Base-by-base conservation (phyloP, 2,888 invertebrate genomes). In the Andrena haemorrhoa region DNA sequence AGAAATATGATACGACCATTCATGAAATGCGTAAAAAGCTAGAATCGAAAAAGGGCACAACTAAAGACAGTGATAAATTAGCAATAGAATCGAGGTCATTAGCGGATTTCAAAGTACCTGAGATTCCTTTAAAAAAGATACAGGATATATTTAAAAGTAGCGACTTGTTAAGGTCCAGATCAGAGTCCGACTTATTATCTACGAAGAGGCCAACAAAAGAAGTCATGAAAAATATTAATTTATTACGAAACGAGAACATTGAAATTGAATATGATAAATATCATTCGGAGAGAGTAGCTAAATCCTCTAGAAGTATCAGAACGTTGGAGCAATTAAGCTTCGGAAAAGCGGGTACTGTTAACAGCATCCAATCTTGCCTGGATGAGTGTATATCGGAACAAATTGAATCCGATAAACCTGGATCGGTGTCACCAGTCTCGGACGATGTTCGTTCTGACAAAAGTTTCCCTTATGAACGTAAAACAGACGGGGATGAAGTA, bases 1-100 rank as follows among this genome's bases (percentile, higher is more conserved):
- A 93, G 94, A 94, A 91, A 90, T 94, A 93, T 66, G 94, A 94
- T 60, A 90, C 91, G 33, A 93, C 93, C 5, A 94, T 94, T 35
- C 88, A 92, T 56, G 93, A 94, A 81, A 94, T 94, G 94, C 91
- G 93, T 0, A 93, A 92, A 58, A 93, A 93, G 78, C 80, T 94
- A 73, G 93, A 93, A 70, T 88, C 90, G 16, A 92, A 91, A 70
- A 92, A 90, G 76, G 89, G 82, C 29, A 74, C 79, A 23, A 81
- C 85, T 20, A 94, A 91, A 81, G 91, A 93, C 53, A 87, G 60
- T 58, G 93, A 92, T 8, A 93, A 92, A 66, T 84, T 93, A 47
- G 93, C 93, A 2, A 93, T 93, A 73, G 94, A 94, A 79, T 91
- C 92, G 1, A 92, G 89, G 79, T 91, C 92, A 5, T 89, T 93